Base-by-base conservation (phyloP, 2,888 invertebrate species). In the Sphinx pinastri region DNA sequence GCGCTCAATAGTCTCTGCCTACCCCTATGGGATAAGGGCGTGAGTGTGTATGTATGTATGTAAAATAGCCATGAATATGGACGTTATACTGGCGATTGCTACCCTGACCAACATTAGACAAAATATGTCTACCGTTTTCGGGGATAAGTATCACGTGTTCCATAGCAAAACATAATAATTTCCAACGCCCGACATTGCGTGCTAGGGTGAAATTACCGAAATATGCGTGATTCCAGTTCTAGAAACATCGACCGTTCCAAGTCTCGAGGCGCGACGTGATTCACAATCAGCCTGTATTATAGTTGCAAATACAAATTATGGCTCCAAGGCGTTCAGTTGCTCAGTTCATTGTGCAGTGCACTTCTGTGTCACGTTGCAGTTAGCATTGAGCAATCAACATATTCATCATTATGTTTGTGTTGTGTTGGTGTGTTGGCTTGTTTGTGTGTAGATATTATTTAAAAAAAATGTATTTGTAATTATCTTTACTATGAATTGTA, bases 261-360 rank as follows among this genome's bases (percentile, higher is more conserved):
- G 63, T 68, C 70, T 68, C 60, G 57, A 47, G 55, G 38, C 25
- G 58, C 63, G 49, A 78, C 77, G 76, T 74, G 79, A 78, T 84
- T 75, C 80, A 81, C 82, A 86, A 84, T 83, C 85, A 81, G 76
- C 74, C 72, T 70, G 74, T 59, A 69, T 78, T 63, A 63, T 19
- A 63, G 49, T 74, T 79, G 82, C 84, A 84, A 84, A 86, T 84
- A 84, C 77, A 63, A 63, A 63, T 63, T 63, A 63, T 49, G 49
- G 63, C 49, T 49, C 12, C 47, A 49, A 47, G 63, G 19, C 49
- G 47, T 47, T 63, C 60, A 16, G n/a, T 19, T 55, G 47, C 63
- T 49, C 63, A 19, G 16, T 49, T 38, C 19, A 45, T 63, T 49
- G 45, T 63, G 45, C 38, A 16, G n/a, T 16, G 16, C 12, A 47